phyloP scores from a whole-genome alignment of 2,797 vertebrate genomes.

The Characodon lateralis region DNA sequence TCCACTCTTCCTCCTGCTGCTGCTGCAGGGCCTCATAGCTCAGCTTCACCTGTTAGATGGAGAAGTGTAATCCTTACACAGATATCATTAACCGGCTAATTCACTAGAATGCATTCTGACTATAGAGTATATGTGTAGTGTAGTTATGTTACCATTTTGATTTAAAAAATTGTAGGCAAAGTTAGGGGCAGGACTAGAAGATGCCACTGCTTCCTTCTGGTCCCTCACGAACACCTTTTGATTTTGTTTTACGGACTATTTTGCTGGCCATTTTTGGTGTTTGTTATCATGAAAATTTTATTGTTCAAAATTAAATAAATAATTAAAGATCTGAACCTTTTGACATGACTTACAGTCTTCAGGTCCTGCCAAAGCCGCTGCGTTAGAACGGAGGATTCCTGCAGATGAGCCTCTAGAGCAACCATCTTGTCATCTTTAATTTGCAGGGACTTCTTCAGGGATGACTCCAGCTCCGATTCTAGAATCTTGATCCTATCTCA shows the following conservation, averaged over 20 bases:
- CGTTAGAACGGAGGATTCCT: slow-evolving; percentile 88
- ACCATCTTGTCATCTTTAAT: slow-evolving; percentile 95
- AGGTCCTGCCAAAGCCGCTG: slow-evolving; percentile 89
- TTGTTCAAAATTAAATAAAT: background rate
- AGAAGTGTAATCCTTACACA: background rate
- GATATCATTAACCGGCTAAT: background rate
- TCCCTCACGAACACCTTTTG: too few species aligned
- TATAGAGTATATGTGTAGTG: background rate
- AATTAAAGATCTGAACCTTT: background rate
- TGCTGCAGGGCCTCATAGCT: slow-evolving; percentile 92
- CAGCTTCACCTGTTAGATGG: slow-evolving; percentile 85
- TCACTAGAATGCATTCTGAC: background rate
- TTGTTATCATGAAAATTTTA: background rate
- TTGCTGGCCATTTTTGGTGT: background rate
- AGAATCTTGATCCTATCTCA: slow-evolving; percentile 88
- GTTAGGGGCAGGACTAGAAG: background rate
- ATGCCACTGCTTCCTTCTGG: background rate
- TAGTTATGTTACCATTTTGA: background rate
- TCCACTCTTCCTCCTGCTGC: slow-evolving; percentile 87
- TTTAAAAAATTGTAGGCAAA: background rate
- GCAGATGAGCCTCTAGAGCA: slow-evolving; percentile 88
- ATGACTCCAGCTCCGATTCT: slow-evolving; percentile 89
- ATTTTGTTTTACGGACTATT: background rate
- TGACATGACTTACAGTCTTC: slow-evolving; percentile 72
- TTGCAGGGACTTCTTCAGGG: slow-evolving; percentile 89